Evolutionary conservation across 2,888 invertebrate species (phyloP).

Genomic region (Myathropa florea): DNA sequence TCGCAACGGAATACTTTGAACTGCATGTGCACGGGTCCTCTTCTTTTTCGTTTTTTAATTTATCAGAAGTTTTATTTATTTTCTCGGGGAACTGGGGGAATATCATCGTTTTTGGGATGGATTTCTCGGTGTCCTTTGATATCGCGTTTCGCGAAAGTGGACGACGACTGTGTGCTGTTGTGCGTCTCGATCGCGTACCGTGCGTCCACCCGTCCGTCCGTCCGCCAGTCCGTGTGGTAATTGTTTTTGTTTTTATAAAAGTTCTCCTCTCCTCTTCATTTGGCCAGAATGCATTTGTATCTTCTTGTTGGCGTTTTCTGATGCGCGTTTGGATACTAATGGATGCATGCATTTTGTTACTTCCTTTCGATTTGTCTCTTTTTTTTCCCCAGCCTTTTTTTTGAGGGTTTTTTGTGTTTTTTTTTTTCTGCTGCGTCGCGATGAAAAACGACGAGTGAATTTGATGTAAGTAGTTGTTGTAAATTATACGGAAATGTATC

Average conservation of each 20-base stretch:
- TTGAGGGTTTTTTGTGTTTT: neutral
- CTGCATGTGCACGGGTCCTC: slow-evolving; percentile 21
- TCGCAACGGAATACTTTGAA: slow-evolving; percentile 32
- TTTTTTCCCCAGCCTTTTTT: neutral
- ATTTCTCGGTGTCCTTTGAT: slow-evolving; percentile 67
- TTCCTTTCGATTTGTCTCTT: neutral
- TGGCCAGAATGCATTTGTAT: slow-evolving; percentile 59
- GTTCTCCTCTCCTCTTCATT: slow-evolving; percentile 43
- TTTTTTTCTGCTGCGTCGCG: neutral
- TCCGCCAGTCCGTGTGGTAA: slow-evolving; percentile 39
- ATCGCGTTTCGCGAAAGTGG: slow-evolving; percentile 29
- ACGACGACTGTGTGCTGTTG: neutral
- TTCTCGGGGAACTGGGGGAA: neutral
- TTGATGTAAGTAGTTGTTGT: slow-evolving; percentile 51
- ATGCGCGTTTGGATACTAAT: slow-evolving; percentile 48
- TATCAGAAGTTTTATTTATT: slow-evolving; percentile 48
- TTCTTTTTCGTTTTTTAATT: slow-evolving; percentile 45
- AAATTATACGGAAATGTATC: slow-evolving; percentile 42
- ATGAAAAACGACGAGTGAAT: slow-evolving; percentile 57
- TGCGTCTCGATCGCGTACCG: neutral
- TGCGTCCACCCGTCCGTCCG: too few relatives aligned
- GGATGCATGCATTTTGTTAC: slow-evolving; percentile 47
- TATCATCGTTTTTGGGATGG: slow-evolving; percentile 32
- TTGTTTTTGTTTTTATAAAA: slow-evolving; percentile 62
- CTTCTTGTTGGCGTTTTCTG: slow-evolving; percentile 24